These are phyloP conservation scores for Chaitophorus viminalis DNA, from an alignment of 2,888 invertebrate genomes.

Conservation along the genomic window DNA sequence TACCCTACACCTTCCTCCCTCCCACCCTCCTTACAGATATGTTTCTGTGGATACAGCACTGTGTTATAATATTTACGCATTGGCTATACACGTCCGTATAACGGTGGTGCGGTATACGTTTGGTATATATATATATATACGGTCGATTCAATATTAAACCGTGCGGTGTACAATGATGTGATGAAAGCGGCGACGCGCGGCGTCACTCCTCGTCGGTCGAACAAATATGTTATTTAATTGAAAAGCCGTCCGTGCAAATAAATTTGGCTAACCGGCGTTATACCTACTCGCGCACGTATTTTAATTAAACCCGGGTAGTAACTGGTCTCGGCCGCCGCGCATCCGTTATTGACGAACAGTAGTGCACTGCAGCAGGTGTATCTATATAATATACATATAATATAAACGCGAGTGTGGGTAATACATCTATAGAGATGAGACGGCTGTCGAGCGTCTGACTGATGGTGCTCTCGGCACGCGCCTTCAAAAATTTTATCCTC, in stretches of 20 bases:
- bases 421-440: neutral
- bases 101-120: too few species aligned
- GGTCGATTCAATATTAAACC: neutral
- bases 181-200: neutral
- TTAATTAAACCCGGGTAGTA: constrained; percentile 42
- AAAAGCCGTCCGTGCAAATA: constrained; percentile 41
- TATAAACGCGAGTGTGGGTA: too few species aligned
- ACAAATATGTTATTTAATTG: constrained; percentile 41
- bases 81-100: too few species aligned
- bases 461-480: neutral
- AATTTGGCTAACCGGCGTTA: constrained; percentile 23
- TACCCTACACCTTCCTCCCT: too few species aligned
- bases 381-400: neutral
- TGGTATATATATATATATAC: too few species aligned
- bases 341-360: neutral
- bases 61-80: too few species aligned
- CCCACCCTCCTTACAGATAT: too few species aligned
- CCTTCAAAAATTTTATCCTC: too few species aligned
- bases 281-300: constrained; percentile 1
- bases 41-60: too few species aligned
- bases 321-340: neutral
- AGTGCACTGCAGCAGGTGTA: neutral
- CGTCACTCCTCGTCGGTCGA: neutral
- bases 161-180: neutral
- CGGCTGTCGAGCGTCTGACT: neutral